Percentiles rank a stretch among this genome's conserved stretches.
Evolutionary conservation across 2,797 vertebrate genomes (phyloP).

Genomic region (Pteropus rufus): DNA sequence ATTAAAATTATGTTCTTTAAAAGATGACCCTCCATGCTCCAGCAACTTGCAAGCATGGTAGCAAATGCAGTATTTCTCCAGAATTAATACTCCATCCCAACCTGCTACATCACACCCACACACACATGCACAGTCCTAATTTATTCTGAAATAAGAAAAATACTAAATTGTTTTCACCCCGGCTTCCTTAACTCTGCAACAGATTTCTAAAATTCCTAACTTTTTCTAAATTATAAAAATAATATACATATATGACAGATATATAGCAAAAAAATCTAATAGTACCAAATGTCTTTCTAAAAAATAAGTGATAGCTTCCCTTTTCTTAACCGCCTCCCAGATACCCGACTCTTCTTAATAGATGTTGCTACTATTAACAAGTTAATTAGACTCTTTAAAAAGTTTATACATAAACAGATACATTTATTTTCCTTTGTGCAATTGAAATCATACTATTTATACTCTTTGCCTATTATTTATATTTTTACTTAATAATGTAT

Average conservation of each 20-base stretch:
- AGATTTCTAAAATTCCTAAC: background rate
- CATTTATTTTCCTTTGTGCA: background rate
- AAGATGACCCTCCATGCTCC: background rate
- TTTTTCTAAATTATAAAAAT: background rate
- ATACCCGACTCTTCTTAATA: background rate
- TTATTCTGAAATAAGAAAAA: background rate
- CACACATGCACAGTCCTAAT: background rate
- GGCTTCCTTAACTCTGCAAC: background rate
- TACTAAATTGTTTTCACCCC: background rate
- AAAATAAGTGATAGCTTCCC: background rate
- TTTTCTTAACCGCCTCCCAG: background rate
- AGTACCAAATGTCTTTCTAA: background rate
- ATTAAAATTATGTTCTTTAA: background rate
- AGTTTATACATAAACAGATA: background rate
- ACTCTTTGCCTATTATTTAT: background rate
- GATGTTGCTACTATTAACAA: background rate
- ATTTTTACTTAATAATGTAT: background rate
- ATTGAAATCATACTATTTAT: background rate
- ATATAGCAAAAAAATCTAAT: background rate
- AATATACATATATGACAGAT: background rate
- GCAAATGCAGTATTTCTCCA: background rate
- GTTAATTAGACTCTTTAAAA: background rate
- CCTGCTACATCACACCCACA: background rate
- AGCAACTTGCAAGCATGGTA: background rate
- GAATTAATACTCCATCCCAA: background rate